Evolutionary conservation across 2,888 invertebrate genomes (phyloP), one percentile per base, ranked within the genome.

Genomic region (Thereva unica): DNA sequence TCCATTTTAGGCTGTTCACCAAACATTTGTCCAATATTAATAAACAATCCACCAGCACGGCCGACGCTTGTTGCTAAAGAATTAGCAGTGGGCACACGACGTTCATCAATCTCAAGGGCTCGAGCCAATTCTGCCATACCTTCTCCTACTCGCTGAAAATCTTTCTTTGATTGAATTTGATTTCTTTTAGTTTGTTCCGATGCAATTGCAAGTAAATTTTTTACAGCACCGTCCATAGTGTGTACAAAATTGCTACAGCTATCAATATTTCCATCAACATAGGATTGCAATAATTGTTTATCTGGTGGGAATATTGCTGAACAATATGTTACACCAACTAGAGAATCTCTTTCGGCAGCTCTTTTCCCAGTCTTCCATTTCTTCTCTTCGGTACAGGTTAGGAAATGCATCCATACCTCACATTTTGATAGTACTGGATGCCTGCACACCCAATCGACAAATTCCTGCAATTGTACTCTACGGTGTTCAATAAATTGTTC

Each of bases 361-460:
- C 98, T 84, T 81, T 98, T 98, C 4, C 98, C 98, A 55, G 87
- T 87, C 82, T 99, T 99, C 98, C 98, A 99, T 73, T 91, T 88
- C 80, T 96, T 97, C 75, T 96, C 97, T 82, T 98, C 97, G 5
- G 94, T 96, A 78, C 97, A 97, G 2, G 95, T 95, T 57, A 99
- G 86, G 80, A 99, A 99, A 80, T 99, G 98, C 77, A 92, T 89
- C 93, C 97, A 97, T 0, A 97, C 97, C 72, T 93, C 92, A 75
- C 90, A 90, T 73, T 88, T 89, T 3, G 95, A 93, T 47, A 99
- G 83, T 6, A 99, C 93, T 3, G 98, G 98, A 84, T 99, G 98
- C 66, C 93, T 86, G 78, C 97, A 96, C 76, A 99, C 95, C 84
- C 96, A 93, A 83, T 97, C 92, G 3, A 98, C 92, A 86, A 98